Evolutionary conservation across 1,140 invertebrate species (phyloP), one percentile per base, ranked within the genome.

Genomic region (Papilio machaon): DNA sequence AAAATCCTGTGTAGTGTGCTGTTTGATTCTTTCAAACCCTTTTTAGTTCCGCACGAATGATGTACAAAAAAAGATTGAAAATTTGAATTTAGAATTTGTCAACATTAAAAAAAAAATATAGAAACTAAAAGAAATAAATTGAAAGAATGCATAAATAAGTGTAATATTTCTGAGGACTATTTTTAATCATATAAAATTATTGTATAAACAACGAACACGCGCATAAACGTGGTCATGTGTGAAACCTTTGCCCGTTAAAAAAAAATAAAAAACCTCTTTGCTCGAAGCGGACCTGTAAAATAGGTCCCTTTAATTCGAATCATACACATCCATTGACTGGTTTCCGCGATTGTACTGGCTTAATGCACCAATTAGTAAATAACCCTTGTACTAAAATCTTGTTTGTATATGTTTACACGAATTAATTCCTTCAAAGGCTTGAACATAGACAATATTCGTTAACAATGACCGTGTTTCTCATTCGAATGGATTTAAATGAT

Each of bases 291-390:
- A 87, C 88, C 88, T 89, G 90, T 91, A 93, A 93, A 92, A 90
- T 67, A 38, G 89, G 88, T 88, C 87, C 88, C 87, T 89, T 67
- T 94, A 93, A 94, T 93, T 91, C 91, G 93, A 91, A 92, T 94
- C 87, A 91, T 85, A 93, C 91, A 89, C 90, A 74, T 70, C 85
- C 89, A 91, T 89, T 93, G 91, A 91, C 87, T 92, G 87, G 89
- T 91, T 92, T 92, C 87, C 91, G 85, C 85, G 87, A 91, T 91
- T 93, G 88, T 91, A 89, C 86, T 87, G 80, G 82, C 82, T 85
- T 88, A 92, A 91, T 91, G 84, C 88, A 88, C 87, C 91, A 93
- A 93, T 94, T 93, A 92, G 86, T 91, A 91, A 91, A 92, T 90
- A 91, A 89, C 89, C 90, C 90, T 89, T 91, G 87, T 79, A 58